Percentiles rank a stretch among this genome's conserved stretches.
These are phyloP conservation scores for Trissolcus brochymenae DNA, from an alignment of 2,888 invertebrate species.

Conservation along the genomic window DNA sequence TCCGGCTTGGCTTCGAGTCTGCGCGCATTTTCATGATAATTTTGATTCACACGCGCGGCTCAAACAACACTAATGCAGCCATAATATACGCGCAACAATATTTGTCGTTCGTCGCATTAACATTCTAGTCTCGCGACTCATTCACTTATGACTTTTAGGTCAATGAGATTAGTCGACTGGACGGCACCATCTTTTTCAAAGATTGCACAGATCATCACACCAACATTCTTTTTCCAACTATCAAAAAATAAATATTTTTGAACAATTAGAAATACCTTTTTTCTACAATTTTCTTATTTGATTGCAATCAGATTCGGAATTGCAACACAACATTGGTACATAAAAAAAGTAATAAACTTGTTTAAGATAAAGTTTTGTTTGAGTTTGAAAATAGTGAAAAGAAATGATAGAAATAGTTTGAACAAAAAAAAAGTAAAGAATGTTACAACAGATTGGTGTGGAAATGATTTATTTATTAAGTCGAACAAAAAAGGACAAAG, in stretches of 20 bases:
- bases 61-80: slow-evolving; percentile 1
- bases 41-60: slow-evolving; percentile 31
- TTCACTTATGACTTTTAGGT: slow-evolving; percentile 48
- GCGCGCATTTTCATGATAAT: slow-evolving; percentile 41
- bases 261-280: background rate
- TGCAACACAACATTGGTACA: background rate
- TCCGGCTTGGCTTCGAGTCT: slow-evolving; percentile 2
- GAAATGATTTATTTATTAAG: background rate
- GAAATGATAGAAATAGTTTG: background rate
- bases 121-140: slow-evolving; percentile 44
- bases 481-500: background rate
- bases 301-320: background rate
- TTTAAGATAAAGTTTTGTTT: background rate
- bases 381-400: background rate
- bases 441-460: no score
- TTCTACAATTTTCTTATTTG: background rate
- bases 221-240: background rate
- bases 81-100: slow-evolving; percentile 29
- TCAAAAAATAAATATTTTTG: background rate
- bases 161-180: slow-evolving; percentile 47
- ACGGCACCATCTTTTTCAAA: slow-evolving; percentile 34
- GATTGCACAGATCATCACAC: slow-evolving; percentile 33
- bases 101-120: slow-evolving; percentile 38
- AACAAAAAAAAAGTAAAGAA: no score
- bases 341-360: background rate